Percentiles rank a stretch among this genome's conserved stretches.
phyloP scores from a whole-genome alignment of 1,140 invertebrate species.

The Condylostylus longicornis region DNA sequence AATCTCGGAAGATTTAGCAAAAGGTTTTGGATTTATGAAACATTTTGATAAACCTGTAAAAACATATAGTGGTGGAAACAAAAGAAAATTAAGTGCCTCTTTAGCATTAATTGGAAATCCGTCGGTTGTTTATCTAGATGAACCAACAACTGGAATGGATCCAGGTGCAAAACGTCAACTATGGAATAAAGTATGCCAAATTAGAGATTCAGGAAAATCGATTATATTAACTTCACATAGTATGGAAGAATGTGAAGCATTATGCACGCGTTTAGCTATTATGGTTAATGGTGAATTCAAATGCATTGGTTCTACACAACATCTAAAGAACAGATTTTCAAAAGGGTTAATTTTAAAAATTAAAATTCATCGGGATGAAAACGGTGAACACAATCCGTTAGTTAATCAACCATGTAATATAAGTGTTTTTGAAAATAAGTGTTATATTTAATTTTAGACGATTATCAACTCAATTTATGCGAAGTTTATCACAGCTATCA shows the following conservation, averaged over 20 bases:
- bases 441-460: too few species aligned
- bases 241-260: slow-evolving; percentile 77
- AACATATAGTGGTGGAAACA: slow-evolving; percentile 81
- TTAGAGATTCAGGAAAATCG: slow-evolving; percentile 47
- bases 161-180: slow-evolving; percentile 64
- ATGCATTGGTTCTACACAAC: slow-evolving; percentile 52
- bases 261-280: slow-evolving; percentile 70
- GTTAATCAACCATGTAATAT: too few species aligned
- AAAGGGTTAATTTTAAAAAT: slow-evolving; percentile 43
- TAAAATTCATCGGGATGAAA: slow-evolving; percentile 16
- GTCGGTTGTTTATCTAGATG: slow-evolving; percentile 73
- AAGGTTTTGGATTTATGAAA: slow-evolving; percentile 32
- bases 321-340: slow-evolving; percentile 51
- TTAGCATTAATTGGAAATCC: slow-evolving; percentile 84
- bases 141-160: slow-evolving; percentile 71
- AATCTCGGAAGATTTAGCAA: slow-evolving; percentile 29
- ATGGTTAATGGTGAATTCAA: slow-evolving; percentile 74
- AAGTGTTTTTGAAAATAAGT: too few species aligned
- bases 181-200: slow-evolving; percentile 53
- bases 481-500: too few species aligned
- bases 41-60: slow-evolving; percentile 38
- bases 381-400: slow-evolving; percentile 7
- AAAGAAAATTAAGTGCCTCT: slow-evolving; percentile 85
- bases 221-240: slow-evolving; percentile 67
- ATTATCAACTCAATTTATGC: too few species aligned